Base-by-base conservation (phyloP, 2,113 vertebrate genomes). In the Melozone crissalis region DNA sequence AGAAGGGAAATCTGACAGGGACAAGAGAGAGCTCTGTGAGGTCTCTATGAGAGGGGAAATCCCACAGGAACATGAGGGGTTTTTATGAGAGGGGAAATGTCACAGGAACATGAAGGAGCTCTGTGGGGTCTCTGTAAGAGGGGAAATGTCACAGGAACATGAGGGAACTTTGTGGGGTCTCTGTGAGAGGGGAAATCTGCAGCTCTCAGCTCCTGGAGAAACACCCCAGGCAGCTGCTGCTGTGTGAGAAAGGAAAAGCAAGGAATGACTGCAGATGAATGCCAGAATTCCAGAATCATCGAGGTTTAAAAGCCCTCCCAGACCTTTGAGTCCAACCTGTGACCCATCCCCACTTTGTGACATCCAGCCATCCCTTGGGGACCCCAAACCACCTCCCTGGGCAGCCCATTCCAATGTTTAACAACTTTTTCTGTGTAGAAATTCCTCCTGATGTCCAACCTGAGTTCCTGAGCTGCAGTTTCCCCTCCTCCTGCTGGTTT, bases 381-480 rank as follows among this genome's bases (percentile, higher is more conserved):
- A 31, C 47, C 11, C 69, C 54, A n/a, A 15, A 27, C 20, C 19
- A 5, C 37, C 18, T 68, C 52, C 37, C n/a, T 75, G 87, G 24
- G 78, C 46, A 22, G 30, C 28, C 5, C 33, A 5, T 68, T n/a
- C 15, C 47, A 2, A 0, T 7, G 5, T 46, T 47, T 15, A 17
- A 22, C 39, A 61, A 6, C 54, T 20, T 58, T n/a, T 59, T 19
- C 61, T 5, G 0, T 43, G 51, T 0, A 30, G 10, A 35, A 76
- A 69, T 69, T 19, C 47, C 41, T 68, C 39, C 62, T 11, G 30
- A 15, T 68, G 39, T 9, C 47, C 78, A 19, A 0, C n/a, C 51
- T 3, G 41, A 27, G 18, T n/a, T 54, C 20, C 7, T 28, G 0
- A 16, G 52, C 19, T 2, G 13, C 46, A 2, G 5, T 54, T 52